These are phyloP conservation scores for Pelodiscus sinensis DNA, from an alignment of 2,113 vertebrate species.

Conservation along the genomic window DNA sequence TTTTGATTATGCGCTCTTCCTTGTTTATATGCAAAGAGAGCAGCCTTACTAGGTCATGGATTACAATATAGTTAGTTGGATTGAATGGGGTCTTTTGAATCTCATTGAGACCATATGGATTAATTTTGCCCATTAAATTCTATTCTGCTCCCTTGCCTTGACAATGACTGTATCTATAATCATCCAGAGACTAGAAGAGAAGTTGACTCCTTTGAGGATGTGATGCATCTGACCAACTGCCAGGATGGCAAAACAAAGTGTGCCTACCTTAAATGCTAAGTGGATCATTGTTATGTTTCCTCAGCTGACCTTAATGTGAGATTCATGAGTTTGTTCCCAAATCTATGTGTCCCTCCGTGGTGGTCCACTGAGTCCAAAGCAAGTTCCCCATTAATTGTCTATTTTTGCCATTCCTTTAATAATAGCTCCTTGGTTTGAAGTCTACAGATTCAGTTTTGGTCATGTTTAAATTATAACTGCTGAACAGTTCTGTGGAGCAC, in stretches of 20 bases:
- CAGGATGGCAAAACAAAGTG: neutral
- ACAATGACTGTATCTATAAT: rapidly evolving
- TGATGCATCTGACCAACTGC: neutral
- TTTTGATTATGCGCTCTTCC: constrained; percentile 20
- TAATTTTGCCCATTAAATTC: neutral
- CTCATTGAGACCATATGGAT: constrained; percentile 12
- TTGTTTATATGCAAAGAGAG: neutral
- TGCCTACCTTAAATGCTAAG: neutral
- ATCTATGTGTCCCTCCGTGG: neutral
- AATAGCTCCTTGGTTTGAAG: neutral
- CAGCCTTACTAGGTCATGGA: neutral
- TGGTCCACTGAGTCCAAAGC: neutral
- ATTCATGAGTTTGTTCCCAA: neutral
- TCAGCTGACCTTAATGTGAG: neutral
- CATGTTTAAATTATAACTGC: neutral
- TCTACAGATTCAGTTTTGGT: neutral
- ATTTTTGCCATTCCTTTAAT: neutral
- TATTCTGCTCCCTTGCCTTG: neutral
- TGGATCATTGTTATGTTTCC: neutral
- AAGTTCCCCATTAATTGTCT: neutral
- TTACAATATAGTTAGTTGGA: neutral
- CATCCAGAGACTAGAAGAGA: neutral
- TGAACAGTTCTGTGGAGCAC: neutral
- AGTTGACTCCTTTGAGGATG: neutral
- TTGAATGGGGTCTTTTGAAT: neutral